Percentiles rank a stretch among this genome's conserved stretches.
These are phyloP conservation scores for Taxidea taxus DNA, from an alignment of 2,113 vertebrate genomes.

Conservation along the genomic window DNA sequence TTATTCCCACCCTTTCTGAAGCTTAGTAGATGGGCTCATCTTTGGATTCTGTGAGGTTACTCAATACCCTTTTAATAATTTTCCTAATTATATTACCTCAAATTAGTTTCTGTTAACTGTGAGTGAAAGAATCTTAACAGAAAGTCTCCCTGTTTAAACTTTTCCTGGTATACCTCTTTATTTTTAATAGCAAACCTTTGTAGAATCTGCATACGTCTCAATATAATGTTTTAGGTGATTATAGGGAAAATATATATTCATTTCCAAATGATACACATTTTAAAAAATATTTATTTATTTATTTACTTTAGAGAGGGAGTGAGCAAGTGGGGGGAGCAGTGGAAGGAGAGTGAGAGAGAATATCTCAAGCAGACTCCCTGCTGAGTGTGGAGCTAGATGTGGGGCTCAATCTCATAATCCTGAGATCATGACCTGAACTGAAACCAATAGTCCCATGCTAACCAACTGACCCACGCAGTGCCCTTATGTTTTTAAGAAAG, in stretches of 20 bases:
- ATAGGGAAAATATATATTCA: neutral
- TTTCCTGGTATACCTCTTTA: neutral
- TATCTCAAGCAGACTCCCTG: neutral
- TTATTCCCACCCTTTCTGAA: neutral
- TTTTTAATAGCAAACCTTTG: neutral
- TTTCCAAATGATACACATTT: neutral
- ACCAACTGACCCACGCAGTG: neutral
- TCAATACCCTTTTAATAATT: neutral
- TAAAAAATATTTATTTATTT: neutral
- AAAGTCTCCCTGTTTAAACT: neutral
- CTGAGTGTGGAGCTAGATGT: neutral
- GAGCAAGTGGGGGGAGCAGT: neutral
- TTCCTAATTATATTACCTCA: neutral
- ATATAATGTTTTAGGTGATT: neutral
- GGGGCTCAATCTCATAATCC: neutral
- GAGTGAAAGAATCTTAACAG: neutral
- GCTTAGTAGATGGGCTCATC: neutral
- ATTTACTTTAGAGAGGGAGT: neutral
- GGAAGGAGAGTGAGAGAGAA: neutral
- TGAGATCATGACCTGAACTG: neutral
- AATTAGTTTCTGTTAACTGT: neutral
- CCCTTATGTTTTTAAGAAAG: neutral
- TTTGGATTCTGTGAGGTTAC: neutral
- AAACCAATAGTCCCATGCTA: neutral
- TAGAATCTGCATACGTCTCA: neutral